phyloP scores from a whole-genome alignment of 2,113 vertebrate genomes.

The Myotis lucifugus region DNA sequence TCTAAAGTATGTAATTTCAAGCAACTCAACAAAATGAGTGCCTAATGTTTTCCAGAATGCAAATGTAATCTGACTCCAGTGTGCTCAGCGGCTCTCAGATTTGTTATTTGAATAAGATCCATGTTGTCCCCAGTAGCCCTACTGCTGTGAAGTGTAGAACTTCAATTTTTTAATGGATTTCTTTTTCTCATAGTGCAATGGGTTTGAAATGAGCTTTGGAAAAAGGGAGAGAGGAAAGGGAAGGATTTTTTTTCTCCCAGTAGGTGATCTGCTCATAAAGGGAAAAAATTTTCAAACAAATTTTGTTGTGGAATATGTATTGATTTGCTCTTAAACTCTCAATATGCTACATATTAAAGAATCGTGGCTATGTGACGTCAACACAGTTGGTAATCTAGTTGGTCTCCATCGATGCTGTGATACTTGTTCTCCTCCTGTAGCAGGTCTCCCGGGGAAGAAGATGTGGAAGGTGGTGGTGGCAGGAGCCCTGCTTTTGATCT shows the following conservation, averaged over 20 bases:
- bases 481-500: not conserved
- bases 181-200: not conserved
- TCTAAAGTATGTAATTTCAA: conserved; percentile 54
- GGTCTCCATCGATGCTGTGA: not conserved
- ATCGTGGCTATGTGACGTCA: rapidly evolving
- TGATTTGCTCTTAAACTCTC: not conserved
- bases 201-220: conserved; percentile 22
- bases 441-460: not conserved
- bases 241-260: not conserved
- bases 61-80: not conserved
- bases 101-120: not conserved
- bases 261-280: not conserved
- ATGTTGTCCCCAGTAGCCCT: not conserved
- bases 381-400: not conserved
- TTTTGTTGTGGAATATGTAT: not conserved
- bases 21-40: conserved; percentile 27
- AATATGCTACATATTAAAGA: not conserved
- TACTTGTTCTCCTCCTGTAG: not conserved
- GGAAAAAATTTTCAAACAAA: not conserved
- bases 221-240: not conserved
- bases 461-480: not conserved
- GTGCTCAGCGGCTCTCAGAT: not conserved
- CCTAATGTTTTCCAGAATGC: not conserved
- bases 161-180: conserved; percentile 4
- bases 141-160: not conserved